Percentiles rank a stretch among this genome's conserved stretches.
Conservation (phyloP, 2,113 vertebrate genomes). For the Xenotilapia longispinis region DNA sequence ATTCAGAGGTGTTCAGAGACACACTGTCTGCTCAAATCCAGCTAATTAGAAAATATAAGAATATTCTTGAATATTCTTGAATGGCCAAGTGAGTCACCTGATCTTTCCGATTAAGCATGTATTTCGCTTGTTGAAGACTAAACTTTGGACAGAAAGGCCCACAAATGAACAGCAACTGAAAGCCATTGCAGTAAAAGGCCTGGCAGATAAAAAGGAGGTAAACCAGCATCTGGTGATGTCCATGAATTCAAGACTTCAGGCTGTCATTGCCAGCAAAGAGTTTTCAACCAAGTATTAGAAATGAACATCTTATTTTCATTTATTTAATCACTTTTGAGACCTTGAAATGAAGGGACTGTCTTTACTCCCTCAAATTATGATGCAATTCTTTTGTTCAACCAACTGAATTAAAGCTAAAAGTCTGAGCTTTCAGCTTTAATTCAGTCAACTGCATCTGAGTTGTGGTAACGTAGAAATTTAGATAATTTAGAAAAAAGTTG, state of each 20-base stretch:
- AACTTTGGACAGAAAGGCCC: not conserved
- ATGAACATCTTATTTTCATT: not conserved
- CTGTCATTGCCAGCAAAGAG: not conserved
- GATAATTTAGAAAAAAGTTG: not conserved
- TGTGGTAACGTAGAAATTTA: not conserved
- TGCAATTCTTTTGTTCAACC: not conserved
- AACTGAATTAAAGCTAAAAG: not conserved
- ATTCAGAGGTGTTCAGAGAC: not conserved
- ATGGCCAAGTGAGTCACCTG: not conserved
- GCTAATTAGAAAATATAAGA: not conserved
- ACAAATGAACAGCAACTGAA: rapidly evolving
- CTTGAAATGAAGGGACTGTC: not conserved
- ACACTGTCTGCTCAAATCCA: not conserved
- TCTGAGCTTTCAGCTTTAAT: not conserved
- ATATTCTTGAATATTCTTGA: not conserved
- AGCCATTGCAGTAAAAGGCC: not conserved
- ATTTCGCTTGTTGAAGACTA: not conserved
- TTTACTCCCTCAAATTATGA: not conserved
- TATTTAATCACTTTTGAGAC: not conserved
- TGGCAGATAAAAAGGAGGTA: not conserved
- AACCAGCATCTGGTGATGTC: not conserved
- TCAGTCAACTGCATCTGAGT: not conserved
- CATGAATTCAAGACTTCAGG: not conserved
- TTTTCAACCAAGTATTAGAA: not conserved
- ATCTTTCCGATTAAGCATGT: not conserved